Conservation (phyloP, 2,113 vertebrate species). For the Poecile atricapillus region DNA sequence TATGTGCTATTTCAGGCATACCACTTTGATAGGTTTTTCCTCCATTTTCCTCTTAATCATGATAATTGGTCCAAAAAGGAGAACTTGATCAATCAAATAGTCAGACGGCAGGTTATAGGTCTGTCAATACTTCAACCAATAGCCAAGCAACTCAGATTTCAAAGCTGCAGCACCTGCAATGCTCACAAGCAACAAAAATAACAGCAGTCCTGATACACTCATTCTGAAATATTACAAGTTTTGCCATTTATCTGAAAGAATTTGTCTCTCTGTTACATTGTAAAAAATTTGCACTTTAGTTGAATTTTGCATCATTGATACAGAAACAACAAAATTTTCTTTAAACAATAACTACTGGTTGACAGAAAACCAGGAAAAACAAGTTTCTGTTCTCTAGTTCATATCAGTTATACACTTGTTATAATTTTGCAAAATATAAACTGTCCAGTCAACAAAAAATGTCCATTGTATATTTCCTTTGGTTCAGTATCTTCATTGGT, state of each 20-base stretch:
- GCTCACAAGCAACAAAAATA: background rate
- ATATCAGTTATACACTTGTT: background rate
- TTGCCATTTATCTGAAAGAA: background rate
- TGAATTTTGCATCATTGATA: background rate
- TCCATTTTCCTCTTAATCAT: background rate
- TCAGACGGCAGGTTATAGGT: background rate
- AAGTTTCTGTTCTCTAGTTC: background rate
- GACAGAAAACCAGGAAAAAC: background rate
- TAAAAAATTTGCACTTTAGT: background rate
- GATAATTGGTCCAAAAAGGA: background rate
- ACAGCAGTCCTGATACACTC: background rate
- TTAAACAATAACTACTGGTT: background rate
- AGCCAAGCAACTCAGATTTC: background rate
- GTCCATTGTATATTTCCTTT: background rate
- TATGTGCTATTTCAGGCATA: background rate
- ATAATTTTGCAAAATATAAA: background rate
- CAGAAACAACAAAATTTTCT: background rate
- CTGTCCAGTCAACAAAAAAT: background rate
- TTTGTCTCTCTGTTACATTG: rapidly evolving
- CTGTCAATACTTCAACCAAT: background rate
- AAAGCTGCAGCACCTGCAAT: background rate
- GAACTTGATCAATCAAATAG: background rate
- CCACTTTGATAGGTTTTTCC: background rate
- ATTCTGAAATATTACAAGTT: background rate
- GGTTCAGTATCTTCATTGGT: background rate